These are phyloP conservation scores for Elymnias hypermnestra DNA, from an alignment of 1,140 invertebrate species.

Conservation along the genomic window DNA sequence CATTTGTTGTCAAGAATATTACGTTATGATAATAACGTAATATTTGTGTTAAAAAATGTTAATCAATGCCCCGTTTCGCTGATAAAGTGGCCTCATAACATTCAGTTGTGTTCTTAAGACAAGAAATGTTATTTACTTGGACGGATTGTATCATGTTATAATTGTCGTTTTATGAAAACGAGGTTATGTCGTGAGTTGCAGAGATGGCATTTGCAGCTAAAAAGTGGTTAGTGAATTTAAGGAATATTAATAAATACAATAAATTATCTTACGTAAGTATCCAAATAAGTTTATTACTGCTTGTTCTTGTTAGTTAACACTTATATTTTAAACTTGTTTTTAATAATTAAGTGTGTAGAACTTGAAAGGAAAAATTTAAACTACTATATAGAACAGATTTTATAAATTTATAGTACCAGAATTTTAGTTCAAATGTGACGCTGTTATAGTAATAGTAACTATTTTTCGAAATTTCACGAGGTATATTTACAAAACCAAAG, in stretches of 20 bases:
- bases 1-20: conserved; percentile 14
- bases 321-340: no score
- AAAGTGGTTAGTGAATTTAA: conserved; percentile 37
- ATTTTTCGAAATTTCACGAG: no score
- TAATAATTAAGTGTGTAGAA: no score
- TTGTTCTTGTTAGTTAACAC: no score
- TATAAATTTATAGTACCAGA: no score
- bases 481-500: no score
- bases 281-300: no score
- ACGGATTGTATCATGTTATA: conserved; percentile 6
- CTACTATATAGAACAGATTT: no score
- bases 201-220: conserved; percentile 47
- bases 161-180: conserved; percentile 16
- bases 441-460: no score
- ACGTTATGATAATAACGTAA: conserved; percentile 23
- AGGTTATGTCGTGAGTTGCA: conserved; percentile 18
- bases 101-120: conserved; percentile 36
- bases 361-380: no score
- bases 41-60: conserved; percentile 44
- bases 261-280: conserved; percentile 23
- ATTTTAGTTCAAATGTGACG: no score
- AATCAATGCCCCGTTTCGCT: conserved; percentile 38
- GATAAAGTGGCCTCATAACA: conserved; percentile 49
- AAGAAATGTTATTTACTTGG: conserved; percentile 3
- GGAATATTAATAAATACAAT: conserved; percentile 34